Base-by-base conservation (phyloP, 1,140 invertebrate genomes). In the Batillaria attramentaria region DNA sequence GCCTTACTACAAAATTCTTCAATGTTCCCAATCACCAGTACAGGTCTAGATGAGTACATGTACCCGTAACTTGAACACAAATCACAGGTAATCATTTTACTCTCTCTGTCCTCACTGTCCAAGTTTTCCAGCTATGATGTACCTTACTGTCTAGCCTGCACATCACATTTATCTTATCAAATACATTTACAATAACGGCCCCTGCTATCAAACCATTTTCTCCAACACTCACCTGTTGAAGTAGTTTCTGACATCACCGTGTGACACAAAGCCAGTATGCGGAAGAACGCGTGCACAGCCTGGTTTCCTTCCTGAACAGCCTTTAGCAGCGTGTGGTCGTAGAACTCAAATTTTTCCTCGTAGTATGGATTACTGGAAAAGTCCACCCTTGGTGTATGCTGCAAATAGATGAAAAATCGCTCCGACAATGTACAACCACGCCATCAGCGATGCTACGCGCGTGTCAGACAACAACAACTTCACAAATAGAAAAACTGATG, bases 281-380 rank as follows among this genome's bases (percentile, higher is more conserved):
- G 94, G 86, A 87, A 99, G 92, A 99, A 99, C 85, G 94, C 94
- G 84, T 96, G 94, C 35, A 95, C 94, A 84, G 96, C 93, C 39
- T 92, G 88, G 28, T 98, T 94, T 8, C 91, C 89, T 4, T 92
- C 92, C 81, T 92, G 93, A 28, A 98, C 95, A 18, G 96, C 96
- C 79, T 98, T 95, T 79, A 99, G 88, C 31, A 99, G 91, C n/a
- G 94, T 94, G 60, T 93, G 92, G 91, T 99, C 98, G 91, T 97
- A 99, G 92, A 99, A 99, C 82, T 95, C 95, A 92, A 99, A 99
- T 43, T 95, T 95, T 13, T 94, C 92, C 91, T 99, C 98, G 88
- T 95, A 95, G 87, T 97, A 95, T 24, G 94, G 94, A 92, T 99
- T 99, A 85, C 94, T 94, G 0, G 98, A 98, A 89, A 99, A 98